Conservation (phyloP, 2,888 invertebrate species). For the Cyclophora albipunctata region DNA sequence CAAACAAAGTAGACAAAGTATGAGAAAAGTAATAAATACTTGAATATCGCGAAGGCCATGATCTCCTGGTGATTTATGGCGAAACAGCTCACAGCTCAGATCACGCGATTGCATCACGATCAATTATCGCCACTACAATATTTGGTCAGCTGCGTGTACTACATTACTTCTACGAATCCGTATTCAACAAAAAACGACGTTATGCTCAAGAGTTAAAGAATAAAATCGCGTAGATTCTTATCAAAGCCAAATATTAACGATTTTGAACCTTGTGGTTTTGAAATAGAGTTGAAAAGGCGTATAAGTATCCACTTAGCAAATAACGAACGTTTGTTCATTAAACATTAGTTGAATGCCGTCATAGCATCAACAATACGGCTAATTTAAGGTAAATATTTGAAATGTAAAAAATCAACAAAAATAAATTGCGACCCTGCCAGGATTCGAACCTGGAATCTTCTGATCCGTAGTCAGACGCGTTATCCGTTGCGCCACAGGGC, state of each 20-base stretch:
- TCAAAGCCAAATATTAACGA: conserved; percentile 22
- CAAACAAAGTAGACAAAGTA: neutral
- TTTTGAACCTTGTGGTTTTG: conserved; percentile 30
- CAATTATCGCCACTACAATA: conserved; percentile 73
- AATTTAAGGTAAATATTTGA: conserved; percentile 39
- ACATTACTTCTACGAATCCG: conserved; percentile 28
- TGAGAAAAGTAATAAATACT: neutral
- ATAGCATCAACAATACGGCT: conserved; percentile 45
- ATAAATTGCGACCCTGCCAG: conserved; percentile 73
- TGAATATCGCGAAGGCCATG: neutral
- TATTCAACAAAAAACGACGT: conserved; percentile 18
- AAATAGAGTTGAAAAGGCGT: conserved; percentile 28
- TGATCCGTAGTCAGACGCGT: conserved; percentile 84
- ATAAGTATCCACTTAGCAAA: conserved; percentile 23
- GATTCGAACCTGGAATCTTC: conserved; percentile 80
- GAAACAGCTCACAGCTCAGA: conserved; percentile 30
- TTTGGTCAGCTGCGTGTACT: conserved; percentile 70
- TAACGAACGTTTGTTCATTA: conserved; percentile 45
- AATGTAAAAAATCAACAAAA: conserved; percentile 19
- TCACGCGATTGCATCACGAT: conserved; percentile 71
- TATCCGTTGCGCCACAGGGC: conserved; percentile 81
- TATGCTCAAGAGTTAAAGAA: conserved; percentile 7
- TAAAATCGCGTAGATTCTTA: conserved; percentile 14
- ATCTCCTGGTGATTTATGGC: neutral
- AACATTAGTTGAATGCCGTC: conserved; percentile 55